Evolutionary conservation across 2,113 vertebrate genomes (phyloP), one percentile per base, ranked within the genome.

Genomic region (Mohoua ochrocephala): DNA sequence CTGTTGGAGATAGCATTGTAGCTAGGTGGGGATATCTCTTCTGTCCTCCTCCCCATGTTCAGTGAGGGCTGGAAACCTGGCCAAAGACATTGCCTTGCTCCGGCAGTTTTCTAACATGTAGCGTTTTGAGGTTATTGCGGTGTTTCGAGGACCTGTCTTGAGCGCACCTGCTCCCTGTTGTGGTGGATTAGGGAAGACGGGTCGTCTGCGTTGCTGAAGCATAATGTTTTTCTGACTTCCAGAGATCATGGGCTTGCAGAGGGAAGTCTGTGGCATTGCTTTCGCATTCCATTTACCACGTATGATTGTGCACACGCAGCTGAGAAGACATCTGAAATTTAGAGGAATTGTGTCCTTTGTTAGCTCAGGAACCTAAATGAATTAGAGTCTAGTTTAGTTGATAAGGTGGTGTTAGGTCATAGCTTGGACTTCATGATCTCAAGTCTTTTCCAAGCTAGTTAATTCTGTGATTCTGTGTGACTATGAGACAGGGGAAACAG

Each of bases 91-190:
- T 42, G 21, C 13, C 31, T 71, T 63, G 33, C 33, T 71, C 21
- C 33, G 23, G 18, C 27, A 33, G 0, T 71, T 71, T 71, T 79
- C 53, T 69, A 28, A 19, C 41, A 33, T 7, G 23, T 50, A 26
- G 49, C 3, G 1, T 86, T 93, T 83, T 71, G 64, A 84, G 59
- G 35, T 54, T 54, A 4, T 71, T 89, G 8, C 0, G 2, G 35
- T 63, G 64, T 65, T 93, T 78, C 64, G 74, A 84, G 65, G 69
- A 82, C n/a, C 22, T 68, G 22, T 69, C 42, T 42, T 70, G 63
- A 91, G 27, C 0, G 0, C 44, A 19, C 52, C 27, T 2, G 1
- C 54, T 87, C 44, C 42, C 35, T 90, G 75, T 88, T 6, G 0
- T 53, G 30, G 44, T 84, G 60, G n/a, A 63, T 88, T 71, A 44